Conservation (phyloP, 2,888 invertebrate genomes). For the Anoncus sp. region DNA sequence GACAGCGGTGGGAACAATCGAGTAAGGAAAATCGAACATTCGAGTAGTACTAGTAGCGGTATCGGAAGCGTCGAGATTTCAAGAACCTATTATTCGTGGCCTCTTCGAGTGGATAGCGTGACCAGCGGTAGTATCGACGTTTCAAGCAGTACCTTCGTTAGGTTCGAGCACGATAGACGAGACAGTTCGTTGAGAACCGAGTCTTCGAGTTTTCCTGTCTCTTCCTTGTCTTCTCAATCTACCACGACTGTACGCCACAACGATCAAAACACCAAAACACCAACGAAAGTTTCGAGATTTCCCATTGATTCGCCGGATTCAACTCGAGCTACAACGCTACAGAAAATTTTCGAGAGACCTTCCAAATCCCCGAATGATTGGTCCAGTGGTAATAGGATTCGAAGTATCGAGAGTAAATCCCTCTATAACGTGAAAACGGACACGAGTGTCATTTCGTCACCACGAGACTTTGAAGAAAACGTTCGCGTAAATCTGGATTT, state of each 20-base stretch:
- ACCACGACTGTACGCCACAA: conserved; percentile 10
- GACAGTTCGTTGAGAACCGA: conserved; percentile 19
- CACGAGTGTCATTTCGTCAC: conserved; percentile 19
- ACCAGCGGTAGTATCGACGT: conserved; percentile 12
- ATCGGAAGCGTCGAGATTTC: conserved; percentile 13
- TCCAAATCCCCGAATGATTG: conserved; percentile 18
- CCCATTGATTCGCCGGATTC: neutral
- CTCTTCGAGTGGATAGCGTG: conserved; percentile 28
- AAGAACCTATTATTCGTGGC: conserved; percentile 40
- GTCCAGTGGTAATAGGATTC: neutral
- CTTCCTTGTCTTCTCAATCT: conserved; percentile 2
- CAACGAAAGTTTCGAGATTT: conserved; percentile 30
- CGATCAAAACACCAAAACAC: conserved; percentile 31
- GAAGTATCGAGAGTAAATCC: conserved; percentile 9
- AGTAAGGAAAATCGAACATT: conserved; percentile 28
- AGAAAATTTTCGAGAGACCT: conserved; percentile 24
- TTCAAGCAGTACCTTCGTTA: conserved; percentile 46
- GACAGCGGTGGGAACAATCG: conserved; percentile 21
- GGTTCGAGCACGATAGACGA: conserved; percentile 43
- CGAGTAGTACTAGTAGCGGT: conserved; percentile 2
- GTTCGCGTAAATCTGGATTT: conserved; percentile 34
- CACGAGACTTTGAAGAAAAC: conserved; percentile 29
- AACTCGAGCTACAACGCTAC: neutral
- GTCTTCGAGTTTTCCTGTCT: conserved; percentile 32
- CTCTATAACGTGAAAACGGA: conserved; percentile 8